Percentiles rank a stretch among this genome's conserved stretches.
Evolutionary conservation across 1,140 invertebrate species (phyloP).

Genomic region (Trachelipus rathkii): DNA sequence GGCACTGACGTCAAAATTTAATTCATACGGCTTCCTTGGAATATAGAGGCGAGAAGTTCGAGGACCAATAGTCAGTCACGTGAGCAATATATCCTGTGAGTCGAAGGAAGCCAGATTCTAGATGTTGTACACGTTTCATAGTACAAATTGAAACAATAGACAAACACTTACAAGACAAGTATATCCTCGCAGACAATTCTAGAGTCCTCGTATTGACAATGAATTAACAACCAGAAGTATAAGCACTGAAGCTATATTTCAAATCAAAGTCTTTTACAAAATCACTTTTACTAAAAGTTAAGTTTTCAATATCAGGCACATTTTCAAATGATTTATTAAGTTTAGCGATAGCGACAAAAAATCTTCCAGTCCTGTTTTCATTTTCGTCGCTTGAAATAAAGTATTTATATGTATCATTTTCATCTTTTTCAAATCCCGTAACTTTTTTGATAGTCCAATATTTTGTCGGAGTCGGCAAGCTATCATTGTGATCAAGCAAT

Average conservation of each 20-base stretch:
- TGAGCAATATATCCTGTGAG: no score
- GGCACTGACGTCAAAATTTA: no score
- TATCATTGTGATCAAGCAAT: slow-evolving; percentile 23
- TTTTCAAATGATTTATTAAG: background rate
- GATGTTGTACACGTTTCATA: no score
- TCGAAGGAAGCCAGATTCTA: no score
- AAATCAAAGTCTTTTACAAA: slow-evolving; percentile 20
- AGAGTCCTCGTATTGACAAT: slow-evolving; percentile 19
- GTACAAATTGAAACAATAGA: no score
- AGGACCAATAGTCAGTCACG: no score
- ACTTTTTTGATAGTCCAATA: background rate
- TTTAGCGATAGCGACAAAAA: slow-evolving; percentile 26
- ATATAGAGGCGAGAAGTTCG: no score
- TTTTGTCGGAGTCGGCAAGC: slow-evolving; percentile 23
- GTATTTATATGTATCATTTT: slow-evolving; percentile 17
- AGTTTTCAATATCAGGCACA: background rate
- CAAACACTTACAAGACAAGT: no score
- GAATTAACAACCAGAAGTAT: slow-evolving; percentile 31
- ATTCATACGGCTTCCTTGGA: no score
- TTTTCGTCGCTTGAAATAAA: slow-evolving; percentile 22
- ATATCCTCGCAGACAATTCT: slow-evolving; percentile 20
- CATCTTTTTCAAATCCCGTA: slow-evolving; percentile 16
- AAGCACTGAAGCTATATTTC: slow-evolving; percentile 26
- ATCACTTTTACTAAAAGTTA: slow-evolving; percentile 14
- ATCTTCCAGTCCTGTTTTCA: slow-evolving; percentile 30